Evolutionary conservation across 2,797 vertebrate genomes (phyloP).

Genomic region (Aulostomus chinensis): DNA sequence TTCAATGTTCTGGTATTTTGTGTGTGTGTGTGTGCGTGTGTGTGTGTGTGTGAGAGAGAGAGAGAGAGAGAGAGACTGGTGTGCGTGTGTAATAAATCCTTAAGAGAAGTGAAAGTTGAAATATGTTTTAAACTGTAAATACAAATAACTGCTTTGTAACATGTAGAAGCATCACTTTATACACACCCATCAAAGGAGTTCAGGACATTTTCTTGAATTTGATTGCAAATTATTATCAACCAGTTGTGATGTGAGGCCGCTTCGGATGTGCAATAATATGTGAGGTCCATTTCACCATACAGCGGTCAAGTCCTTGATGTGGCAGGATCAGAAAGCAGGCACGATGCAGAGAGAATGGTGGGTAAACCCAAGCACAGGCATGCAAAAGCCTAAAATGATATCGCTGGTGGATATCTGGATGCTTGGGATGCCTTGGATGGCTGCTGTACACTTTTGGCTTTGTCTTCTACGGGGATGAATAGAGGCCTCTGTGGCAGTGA

Average conservation of each 20-base stretch:
- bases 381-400: slow-evolving; percentile 78
- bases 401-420: slow-evolving; percentile 80
- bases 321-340: slow-evolving; percentile 7
- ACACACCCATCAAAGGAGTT: background rate
- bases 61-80: too few relatives aligned
- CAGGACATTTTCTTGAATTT: too few relatives aligned
- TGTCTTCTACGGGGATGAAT: slow-evolving; percentile 80
- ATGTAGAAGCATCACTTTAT: background rate
- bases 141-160: too few relatives aligned
- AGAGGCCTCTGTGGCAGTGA: slow-evolving; percentile 79
- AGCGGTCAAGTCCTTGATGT: slow-evolving; percentile 2
- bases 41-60: too few relatives aligned
- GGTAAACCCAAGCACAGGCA: slow-evolving; percentile 48
- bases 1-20: background rate
- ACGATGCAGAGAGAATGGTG: slow-evolving; percentile 1
- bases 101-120: background rate
- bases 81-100: too few relatives aligned
- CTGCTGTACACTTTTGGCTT: slow-evolving; percentile 79
- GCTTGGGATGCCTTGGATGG: slow-evolving; percentile 78
- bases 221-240: too few relatives aligned
- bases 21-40: too few relatives aligned
- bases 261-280: background rate
- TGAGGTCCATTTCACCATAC: slow-evolving; percentile 5
- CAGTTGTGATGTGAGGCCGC: too few relatives aligned
- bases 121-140: background rate